Base-by-base conservation (phyloP, 1,140 invertebrate species). In the Thaumatotibia leucotreta region DNA sequence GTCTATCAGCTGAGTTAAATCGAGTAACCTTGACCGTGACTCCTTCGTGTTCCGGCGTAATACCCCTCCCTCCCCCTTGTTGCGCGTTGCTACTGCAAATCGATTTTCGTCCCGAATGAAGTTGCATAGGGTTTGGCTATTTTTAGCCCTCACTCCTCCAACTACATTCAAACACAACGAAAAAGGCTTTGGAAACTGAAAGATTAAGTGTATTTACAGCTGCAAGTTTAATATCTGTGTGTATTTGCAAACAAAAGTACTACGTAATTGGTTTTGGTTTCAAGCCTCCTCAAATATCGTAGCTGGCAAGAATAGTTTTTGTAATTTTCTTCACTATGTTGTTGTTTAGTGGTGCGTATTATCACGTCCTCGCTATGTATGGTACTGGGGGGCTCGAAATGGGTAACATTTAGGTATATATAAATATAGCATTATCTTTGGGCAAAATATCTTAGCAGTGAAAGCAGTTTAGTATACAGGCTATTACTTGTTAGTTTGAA, bases 21-120 rank as follows among this genome's bases (percentile, higher is more conserved):
- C 50, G 72, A 68, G 73, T 86, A 78, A 83, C 82, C 82, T 86
- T 86, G 82, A 78, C 82, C 77, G 68, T 83, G 77, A 76, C 73
- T 67, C 52, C 72, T 75, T 72, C 35, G 69, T 49, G 72, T 73
- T 76, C 63, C 74, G 68, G 68, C 75, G 68, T 75, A 75, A 76
- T 72, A 73, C 52, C 45, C 29, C 32, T 64, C 66, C 74, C 35
- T 68, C 74, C 64, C 66, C 66, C 62, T 39, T 63, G 50, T 61
- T 74, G 68, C 74, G 67, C 67, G 62, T 71, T 64, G 63, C 65
- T 74, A 70, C 70, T 64, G 61, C 74, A 66, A 74, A 84, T 78
- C 73, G 75, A 80, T 82, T 74, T 79, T 65, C 68, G 27, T 22
- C 65, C 32, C 35, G 65, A 63, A 23, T 67, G 45, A 66, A 63